phyloP scores from a whole-genome alignment of 2,797 vertebrate species.

The Ctenopoma multispine region DNA sequence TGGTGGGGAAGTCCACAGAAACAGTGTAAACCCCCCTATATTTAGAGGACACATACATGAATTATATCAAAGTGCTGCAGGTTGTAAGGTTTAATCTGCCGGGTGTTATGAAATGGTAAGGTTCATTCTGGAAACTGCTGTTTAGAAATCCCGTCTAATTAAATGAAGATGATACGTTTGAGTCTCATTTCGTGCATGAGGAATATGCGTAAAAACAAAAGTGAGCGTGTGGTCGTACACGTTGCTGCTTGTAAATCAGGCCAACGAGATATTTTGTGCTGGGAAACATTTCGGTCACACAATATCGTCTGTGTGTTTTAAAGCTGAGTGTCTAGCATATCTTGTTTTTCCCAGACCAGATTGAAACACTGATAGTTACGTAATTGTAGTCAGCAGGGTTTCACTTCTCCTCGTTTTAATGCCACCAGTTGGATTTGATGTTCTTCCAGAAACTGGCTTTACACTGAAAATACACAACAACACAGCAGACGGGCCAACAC shows the following conservation, averaged over 20 bases:
- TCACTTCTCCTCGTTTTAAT: neutral
- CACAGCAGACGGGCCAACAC: neutral
- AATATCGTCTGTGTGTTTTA: slow-evolving; percentile 54
- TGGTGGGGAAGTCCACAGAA: slow-evolving; percentile 31
- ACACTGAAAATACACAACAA: neutral
- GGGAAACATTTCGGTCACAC: slow-evolving; percentile 25
- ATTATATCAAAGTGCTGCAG: neutral
- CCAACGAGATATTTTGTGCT: slow-evolving; percentile 53
- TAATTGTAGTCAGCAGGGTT: slow-evolving; percentile 10
- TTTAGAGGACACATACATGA: neutral
- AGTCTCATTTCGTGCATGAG: neutral
- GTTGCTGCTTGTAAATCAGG: slow-evolving; percentile 36
- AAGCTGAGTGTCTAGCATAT: slow-evolving; percentile 20
- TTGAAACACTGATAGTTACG: slow-evolving; percentile 23
- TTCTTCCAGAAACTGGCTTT: neutral
- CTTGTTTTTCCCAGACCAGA: slow-evolving; percentile 40
- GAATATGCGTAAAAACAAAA: slow-evolving; percentile 6
- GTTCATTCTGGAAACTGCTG: neutral
- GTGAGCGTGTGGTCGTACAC: slow-evolving; percentile 9
- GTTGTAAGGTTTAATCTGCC: neutral
- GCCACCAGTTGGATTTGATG: neutral
- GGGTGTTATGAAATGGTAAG: neutral
- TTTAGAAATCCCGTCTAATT: neutral
- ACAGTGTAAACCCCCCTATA: neutral
- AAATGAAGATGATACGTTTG: neutral